Conservation (phyloP, 30 jellyfish, hydroid and myxozoan species). For the Hydra vulgaris region DNA sequence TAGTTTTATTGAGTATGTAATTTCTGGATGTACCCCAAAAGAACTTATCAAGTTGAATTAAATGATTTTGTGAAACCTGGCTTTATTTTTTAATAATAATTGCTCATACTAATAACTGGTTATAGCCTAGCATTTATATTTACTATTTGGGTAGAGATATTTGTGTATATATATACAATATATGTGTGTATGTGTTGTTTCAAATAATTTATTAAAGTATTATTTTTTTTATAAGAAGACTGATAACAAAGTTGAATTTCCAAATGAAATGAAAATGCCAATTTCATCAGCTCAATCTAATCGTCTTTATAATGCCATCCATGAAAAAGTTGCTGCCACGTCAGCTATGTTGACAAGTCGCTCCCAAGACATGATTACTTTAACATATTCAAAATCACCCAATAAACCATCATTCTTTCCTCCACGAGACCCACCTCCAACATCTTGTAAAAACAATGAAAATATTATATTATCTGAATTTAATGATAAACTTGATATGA, state of each 20-base stretch:
- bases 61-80: too few species aligned
- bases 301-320: background rate
- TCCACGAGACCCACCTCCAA: background rate
- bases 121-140: too few species aligned
- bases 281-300: background rate
- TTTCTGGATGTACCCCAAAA: too few species aligned
- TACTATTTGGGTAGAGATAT: too few species aligned
- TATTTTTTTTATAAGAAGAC: background rate
- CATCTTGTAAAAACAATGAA: background rate
- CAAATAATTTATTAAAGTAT: too few species aligned
- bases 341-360: background rate
- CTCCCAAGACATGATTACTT: constrained; percentile 8
- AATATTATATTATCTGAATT: background rate
- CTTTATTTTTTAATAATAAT: too few species aligned
- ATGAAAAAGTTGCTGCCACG: constrained; percentile 3
- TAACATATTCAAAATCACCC: constrained; percentile 10
- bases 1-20: too few species aligned
- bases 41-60: too few species aligned
- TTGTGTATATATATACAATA: too few species aligned
- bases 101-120: too few species aligned
- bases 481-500: background rate
- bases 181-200: background rate
- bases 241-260: constrained; percentile 4
- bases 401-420: constrained; percentile 6
- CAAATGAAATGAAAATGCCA: background rate